phyloP scores from a whole-genome alignment of 2,888 invertebrate genomes.

The Diaphora mendica region DNA sequence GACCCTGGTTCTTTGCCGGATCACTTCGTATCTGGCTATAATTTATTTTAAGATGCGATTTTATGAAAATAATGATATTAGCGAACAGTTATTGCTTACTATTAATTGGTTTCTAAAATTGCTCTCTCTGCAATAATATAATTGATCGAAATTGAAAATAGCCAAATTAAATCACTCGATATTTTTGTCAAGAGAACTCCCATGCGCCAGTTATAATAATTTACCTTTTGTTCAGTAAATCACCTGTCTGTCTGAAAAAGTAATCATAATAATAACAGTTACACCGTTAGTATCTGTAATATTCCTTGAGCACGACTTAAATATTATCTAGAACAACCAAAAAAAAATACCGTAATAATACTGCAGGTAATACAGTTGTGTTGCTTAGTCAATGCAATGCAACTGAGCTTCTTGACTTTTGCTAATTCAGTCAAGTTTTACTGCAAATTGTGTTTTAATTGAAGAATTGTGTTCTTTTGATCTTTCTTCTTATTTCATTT shows the following conservation, averaged over 20 bases:
- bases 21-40: too few relatives aligned
- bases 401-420: not conserved
- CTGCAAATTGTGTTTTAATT: not conserved
- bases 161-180: not conserved
- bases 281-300: not conserved
- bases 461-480: too few relatives aligned
- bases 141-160: constrained; percentile 2
- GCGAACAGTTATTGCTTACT: not conserved
- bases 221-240: not conserved
- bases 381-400: not conserved
- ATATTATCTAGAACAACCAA: not conserved
- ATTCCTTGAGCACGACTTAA: not conserved
- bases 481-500: too few relatives aligned
- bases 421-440: not conserved
- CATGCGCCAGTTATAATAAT: too few relatives aligned
- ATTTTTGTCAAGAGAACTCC: too few relatives aligned
- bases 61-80: constrained; percentile 2
- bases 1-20: too few relatives aligned
- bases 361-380: not conserved
- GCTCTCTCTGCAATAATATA: too few relatives aligned
- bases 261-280: not conserved
- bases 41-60: not conserved
- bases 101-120: not conserved
- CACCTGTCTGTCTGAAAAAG: too few relatives aligned
- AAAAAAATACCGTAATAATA: not conserved